Base-by-base conservation (phyloP, 2,888 invertebrate species). In the Aphidoletes aphidimyza region DNA sequence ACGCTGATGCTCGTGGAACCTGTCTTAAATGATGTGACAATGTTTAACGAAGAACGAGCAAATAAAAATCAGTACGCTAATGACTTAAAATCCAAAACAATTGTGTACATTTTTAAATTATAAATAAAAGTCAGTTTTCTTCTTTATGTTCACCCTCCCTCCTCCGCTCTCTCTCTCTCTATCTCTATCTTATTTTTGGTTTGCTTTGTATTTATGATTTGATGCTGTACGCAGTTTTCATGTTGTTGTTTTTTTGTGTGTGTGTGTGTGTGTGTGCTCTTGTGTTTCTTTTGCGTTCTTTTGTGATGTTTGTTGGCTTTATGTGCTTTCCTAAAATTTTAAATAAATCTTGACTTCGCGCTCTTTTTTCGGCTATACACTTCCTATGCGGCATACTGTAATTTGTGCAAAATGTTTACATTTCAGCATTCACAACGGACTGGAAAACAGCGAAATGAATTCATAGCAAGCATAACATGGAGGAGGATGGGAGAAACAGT, bases 351-450 rank as follows among this genome's bases (percentile, higher is more conserved):
- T 69, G 69, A 69, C 69, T 69, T 19, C 26, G 69, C 11, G 26
- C 69, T 30, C n/a, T 26, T 54, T 54, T 69, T 69, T 69, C 30
- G 30, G 69, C 30, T n/a, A 69, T 34, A 69, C 69, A 69, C 17
- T 69, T 69, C 69, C 69, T 69, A 69, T 69, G 69, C 69, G 69
- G 69, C 69, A 30, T 30, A 14, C 26, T 69, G 69, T 69, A 34
- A 69, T 69, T 69, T 69, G 69, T 69, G 69, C 69, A 69, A 69
- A 69, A n/a, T 69, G 69, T 69, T 69, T 69, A 69, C 69, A 69
- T 69, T 69, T 34, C 69, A 69, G 17, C 69, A 69, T 69, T 69
- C 14, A 30, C 69, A 30, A n/a, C n/a, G 11, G 30, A 11, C 26
- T 30, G 1, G 69, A 69, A 69, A 69, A 69, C 69, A 69, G 69